Evolutionary conservation across 2,888 invertebrate genomes (phyloP), one percentile per base, ranked within the genome.

Genomic region (Bhutanitis thaidina): DNA sequence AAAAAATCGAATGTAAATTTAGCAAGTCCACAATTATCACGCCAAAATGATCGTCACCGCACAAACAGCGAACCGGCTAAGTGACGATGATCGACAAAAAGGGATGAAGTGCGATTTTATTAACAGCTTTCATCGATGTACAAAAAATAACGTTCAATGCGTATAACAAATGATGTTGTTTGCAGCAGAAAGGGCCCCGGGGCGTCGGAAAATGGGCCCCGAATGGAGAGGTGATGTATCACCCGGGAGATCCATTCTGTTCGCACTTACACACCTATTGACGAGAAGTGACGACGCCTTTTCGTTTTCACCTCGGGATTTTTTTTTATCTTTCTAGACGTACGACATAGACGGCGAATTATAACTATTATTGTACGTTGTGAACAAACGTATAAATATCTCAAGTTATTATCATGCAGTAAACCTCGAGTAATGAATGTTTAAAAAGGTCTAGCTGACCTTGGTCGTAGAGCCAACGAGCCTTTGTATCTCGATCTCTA

Each of bases 41-140:
- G 7, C 20, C 3, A 1, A 49, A 53, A 40, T 1, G 61, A 58
- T 55, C 52, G 69, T 16, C 75, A 73, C 80, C 62, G 48, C 55
- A 52, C 65, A 59, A 66, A 59, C 60, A 58, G 60, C 61, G 52
- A 60, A 62, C 64, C 74, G 71, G 74, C 76, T 88, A 89, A 88
- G 89, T 88, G 88, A 88, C 85, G 86, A 82, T 89, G 89, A 89
- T 89, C 88, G 80, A 87, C 88, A 85, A 88, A 89, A 88, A 84
- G 69, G 80, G 74, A 86, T 87, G 84, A 81, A 87, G 83, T 83
- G 87, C 85, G 78, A 85, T 87, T 88, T 86, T 89, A 87, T 87
- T 83, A 89, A 86, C 87, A 69, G 76, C 84, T 84, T 80, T 82
- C 83, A 82, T 80, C 79, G 78, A 74, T 72, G 71, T 68, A 73